Percentiles rank a stretch among this genome's conserved stretches.
These are phyloP conservation scores for Watsonalla cultraria DNA, from an alignment of 2,888 invertebrate genomes.

Conservation along the genomic window DNA sequence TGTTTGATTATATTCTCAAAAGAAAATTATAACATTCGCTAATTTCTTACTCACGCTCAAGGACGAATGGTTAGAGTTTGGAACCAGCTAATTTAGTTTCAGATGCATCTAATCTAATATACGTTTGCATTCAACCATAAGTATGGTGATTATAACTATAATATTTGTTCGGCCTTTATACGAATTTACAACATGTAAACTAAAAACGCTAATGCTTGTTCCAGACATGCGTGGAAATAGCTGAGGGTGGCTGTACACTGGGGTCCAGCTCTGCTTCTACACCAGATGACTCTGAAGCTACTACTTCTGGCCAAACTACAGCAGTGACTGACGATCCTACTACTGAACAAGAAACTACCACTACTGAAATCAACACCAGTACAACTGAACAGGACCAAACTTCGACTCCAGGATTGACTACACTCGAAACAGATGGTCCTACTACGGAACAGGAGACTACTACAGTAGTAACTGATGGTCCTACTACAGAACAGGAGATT, in stretches of 20 bases:
- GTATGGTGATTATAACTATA: too few relatives aligned
- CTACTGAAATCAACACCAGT: background rate
- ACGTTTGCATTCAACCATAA: too few relatives aligned
- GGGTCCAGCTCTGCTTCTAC: background rate
- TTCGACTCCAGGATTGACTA: too few relatives aligned
- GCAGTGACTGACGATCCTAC: background rate
- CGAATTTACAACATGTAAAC: background rate
- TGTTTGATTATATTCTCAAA: too few relatives aligned
- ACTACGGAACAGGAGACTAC: background rate
- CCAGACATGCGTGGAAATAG: conserved; percentile 6
- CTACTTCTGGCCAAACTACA: background rate
- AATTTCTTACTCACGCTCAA: too few relatives aligned
- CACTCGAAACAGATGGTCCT: too few relatives aligned
- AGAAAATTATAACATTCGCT: too few relatives aligned
- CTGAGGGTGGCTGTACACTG: conserved; percentile 5
- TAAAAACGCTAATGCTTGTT: background rate
- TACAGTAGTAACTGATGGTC: background rate
- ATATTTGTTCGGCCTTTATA: too few relatives aligned
- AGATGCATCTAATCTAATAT: too few relatives aligned
- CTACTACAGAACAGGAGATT: background rate
- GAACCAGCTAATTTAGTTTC: too few relatives aligned
- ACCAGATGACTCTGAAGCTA: too few relatives aligned
- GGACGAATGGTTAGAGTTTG: too few relatives aligned
- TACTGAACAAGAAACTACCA: background rate
- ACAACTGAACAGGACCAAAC: background rate